Base-by-base conservation (phyloP, 2,888 invertebrate genomes). In the Eucera pruinosa region DNA sequence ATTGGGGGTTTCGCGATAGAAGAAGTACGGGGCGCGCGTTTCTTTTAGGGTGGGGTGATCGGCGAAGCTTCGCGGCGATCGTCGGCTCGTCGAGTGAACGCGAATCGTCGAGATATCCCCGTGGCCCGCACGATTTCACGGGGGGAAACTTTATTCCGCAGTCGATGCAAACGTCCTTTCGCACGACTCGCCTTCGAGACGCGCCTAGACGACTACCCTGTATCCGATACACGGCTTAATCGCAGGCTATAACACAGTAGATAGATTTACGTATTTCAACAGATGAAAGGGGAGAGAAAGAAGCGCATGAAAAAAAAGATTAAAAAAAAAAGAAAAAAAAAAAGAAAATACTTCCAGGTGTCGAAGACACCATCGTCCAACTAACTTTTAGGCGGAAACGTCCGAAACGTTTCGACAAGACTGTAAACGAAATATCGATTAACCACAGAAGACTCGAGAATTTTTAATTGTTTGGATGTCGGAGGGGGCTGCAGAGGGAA, bases 301-400 rank as follows among this genome's bases (percentile, higher is more conserved):
- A 61, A 64, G 61, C n/a, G n/a, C n/a, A n/a, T 70, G 66, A 78
- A 81, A 68, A 15, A 13, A 7, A n/a, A 39, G 30, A 80, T 13
- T 20, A n/a, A 70, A n/a, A 36, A 3, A 71, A 65, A 60, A 68
- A 58, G 70, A 74, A 78, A 80, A 20, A 18, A 23, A 13, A 39
- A 58, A 81, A 81, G 67, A 61, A 75, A 72, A 86, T 87, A 89
- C 89, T 90, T 91, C 88, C 90, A 88, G 90, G 90, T 86, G 91
- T 91, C 89, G 52, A 80, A 89, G 88, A 90, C 90, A 88, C 89
- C 89, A 89, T 91, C 90, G 92, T 91, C 91, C 92, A 91, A 87
- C 86, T 91, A 91, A 90, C 80, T 90, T 60, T 90, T 91, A 91
- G 89, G 87, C 87, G 87, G 85, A 81, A 83, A 87, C 89, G 88